phyloP scores from a whole-genome alignment of 2,888 invertebrate genomes.

The Agapostemon virescens region DNA sequence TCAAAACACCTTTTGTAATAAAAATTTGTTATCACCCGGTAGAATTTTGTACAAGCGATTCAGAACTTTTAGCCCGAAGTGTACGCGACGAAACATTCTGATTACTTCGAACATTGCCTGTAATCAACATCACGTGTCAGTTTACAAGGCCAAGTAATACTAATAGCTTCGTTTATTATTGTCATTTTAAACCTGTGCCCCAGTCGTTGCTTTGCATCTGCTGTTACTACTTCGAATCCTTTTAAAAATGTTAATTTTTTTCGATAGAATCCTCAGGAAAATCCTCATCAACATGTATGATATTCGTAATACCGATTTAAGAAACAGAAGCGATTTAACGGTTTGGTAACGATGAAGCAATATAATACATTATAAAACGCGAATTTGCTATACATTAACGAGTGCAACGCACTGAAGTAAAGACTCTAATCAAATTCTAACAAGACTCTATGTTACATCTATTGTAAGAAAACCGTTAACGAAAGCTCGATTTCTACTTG shows the following conservation, averaged over 20 bases:
- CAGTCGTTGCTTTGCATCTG: neutral
- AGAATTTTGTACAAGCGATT: neutral
- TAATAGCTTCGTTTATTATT: neutral
- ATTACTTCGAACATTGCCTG: neutral
- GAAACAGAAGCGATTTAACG: neutral
- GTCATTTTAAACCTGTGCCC: neutral
- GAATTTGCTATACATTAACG: neutral
- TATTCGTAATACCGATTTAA: neutral
- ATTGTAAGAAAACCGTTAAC: neutral
- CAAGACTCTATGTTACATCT: neutral
- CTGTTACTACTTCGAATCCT: neutral
- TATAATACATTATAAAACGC: too few species aligned
- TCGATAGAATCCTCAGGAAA: neutral
- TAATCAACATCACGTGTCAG: neutral
- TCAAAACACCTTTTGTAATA: neutral
- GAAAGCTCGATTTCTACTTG: neutral
- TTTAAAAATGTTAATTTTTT: neutral
- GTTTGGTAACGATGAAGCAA: neutral
- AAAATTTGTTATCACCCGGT: neutral
- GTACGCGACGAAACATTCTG: neutral
- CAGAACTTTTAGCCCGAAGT: neutral
- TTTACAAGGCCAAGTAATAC: conserved; percentile 4
- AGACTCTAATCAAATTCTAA: neutral
- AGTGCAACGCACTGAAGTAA: neutral
- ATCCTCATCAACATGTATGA: neutral